Base-by-base conservation (phyloP, 2,113 vertebrate genomes). In the Scomber japonicus region DNA sequence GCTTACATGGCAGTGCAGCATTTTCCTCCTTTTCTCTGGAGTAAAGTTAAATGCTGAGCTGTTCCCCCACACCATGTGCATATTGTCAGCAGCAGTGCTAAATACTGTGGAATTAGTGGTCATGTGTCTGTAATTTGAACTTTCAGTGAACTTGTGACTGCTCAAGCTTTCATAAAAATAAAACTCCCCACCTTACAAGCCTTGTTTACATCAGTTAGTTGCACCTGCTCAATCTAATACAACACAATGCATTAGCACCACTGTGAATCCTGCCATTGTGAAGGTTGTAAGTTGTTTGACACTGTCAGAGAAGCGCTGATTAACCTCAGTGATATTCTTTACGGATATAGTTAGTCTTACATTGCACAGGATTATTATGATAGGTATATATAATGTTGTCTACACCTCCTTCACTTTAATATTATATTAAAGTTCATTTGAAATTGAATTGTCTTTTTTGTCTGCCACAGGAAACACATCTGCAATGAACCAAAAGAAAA, bases 51-150 rank as follows among this genome's bases (percentile, higher is more conserved):
- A 72, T 21, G 15, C 55, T 72, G 12, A 19, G 53, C 64, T 40
- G 45, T 13, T 16, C 68, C 8, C 49, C 13, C 72, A 54, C 73
- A 60, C 40, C 19, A n/a, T 16, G 12, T 44, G 50, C 50, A 66
- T 48, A 19, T 12, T 48, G 64, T 78, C 61, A 67, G 68, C 75
- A 56, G 56, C 40, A 13, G 14, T 12, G 64, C 79, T 78, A 68
- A 85, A 82, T 49, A 48, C 74, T 65, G 62, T 53, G 55, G 80
- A 78, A 85, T 88, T 71, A 71, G 48, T 19, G 15, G 77, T 73
- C 80, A 62, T 68, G 68, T 68, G 78, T 54, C 46, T 78, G 14
- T 16, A 53, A 21, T 79, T 50, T 78, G 45, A 66, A 74, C 75
- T 73, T 53, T 31, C 63, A 15, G 48, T 78, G 81, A 83, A 83